Base-by-base conservation (phyloP, 2,888 invertebrate genomes). In the Hybos culiciformis region DNA sequence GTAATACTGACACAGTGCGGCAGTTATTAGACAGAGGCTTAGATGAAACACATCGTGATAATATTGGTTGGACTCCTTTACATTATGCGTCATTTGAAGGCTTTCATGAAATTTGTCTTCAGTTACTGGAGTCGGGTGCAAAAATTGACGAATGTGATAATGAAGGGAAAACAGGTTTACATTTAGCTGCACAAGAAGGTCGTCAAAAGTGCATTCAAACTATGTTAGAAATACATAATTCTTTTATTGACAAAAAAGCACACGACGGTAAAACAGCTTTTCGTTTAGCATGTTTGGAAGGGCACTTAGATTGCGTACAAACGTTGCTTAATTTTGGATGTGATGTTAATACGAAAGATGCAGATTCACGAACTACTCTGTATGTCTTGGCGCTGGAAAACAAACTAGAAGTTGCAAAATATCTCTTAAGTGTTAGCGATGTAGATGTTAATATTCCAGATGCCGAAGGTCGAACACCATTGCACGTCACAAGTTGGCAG, bases 61-160 rank as follows among this genome's bases (percentile, higher is more conserved):
- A 93, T 66, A 86, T 88, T 0, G 94, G 96, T 0, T 96, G 94
- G 96, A 94, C 96, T 1, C 93, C 97, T 1, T 64, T 97, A 42
- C 94, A 96, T 61, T 94, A 96, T 61, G 84, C 94, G 0, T 88
- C 94, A 12, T 94, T 93, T 61, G 92, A 96, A 71, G 84, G 80
- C 66, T 64, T 61, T 50, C 60, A 62, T 37, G 66, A 67, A 46
- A 63, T 67, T 43, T 66, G 66, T 43, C 48, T 65, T 19, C 66
- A 65, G 50, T 49, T 67, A 23, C 66, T 92, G 1, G 90, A 91
- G 57, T 86, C 87, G 1, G 92, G 91, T 1, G 90, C 88, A 0
- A 78, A 84, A 58, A 79, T 88, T 9, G 87, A 88, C 58, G 87
- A 88, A 60, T 79, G 84, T 6, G 92, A 92, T 63, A 91, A 91